Evolutionary conservation across 2,797 vertebrate genomes (phyloP).

Genomic region (Enoplosus armatus): DNA sequence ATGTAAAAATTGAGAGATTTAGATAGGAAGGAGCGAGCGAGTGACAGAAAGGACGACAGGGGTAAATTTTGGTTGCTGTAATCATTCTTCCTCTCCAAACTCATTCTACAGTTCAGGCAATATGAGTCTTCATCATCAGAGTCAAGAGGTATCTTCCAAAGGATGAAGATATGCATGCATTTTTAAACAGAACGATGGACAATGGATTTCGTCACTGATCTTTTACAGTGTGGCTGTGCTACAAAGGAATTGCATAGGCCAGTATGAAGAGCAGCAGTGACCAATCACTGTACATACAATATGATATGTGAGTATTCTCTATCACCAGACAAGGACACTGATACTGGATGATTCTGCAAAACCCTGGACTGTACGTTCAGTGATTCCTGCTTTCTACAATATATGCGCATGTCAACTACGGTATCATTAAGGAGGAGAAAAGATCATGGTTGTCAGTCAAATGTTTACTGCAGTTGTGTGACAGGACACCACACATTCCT

Average conservation of each 20-base stretch:
- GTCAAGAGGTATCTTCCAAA: not conserved
- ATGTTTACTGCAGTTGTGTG: not conserved
- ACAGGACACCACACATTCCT: not conserved
- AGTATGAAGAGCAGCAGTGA: too few relatives aligned
- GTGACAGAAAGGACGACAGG: not conserved
- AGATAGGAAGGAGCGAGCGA: slow-evolving; percentile 8
- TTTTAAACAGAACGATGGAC: not conserved
- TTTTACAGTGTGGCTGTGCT: not conserved
- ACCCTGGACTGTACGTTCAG: not conserved
- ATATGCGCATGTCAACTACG: not conserved
- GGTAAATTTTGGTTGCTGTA: too few relatives aligned
- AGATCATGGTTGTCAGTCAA: not conserved
- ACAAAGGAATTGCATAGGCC: too few relatives aligned
- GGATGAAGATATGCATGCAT: not conserved
- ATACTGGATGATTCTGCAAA: not conserved
- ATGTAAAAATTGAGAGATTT: slow-evolving; percentile 45
- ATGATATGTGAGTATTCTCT: too few relatives aligned
- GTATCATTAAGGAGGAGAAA: not conserved
- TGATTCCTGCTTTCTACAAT: not conserved
- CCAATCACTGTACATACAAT: too few relatives aligned
- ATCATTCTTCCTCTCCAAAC: too few relatives aligned
- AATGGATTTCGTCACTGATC: not conserved
- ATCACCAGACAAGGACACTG: too few relatives aligned
- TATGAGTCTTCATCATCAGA: not conserved
- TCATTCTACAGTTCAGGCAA: not conserved